Evolutionary conservation across 2,797 vertebrate species (phyloP), one percentile per base, ranked within the genome.

Genomic region (Hirundo rustica): DNA sequence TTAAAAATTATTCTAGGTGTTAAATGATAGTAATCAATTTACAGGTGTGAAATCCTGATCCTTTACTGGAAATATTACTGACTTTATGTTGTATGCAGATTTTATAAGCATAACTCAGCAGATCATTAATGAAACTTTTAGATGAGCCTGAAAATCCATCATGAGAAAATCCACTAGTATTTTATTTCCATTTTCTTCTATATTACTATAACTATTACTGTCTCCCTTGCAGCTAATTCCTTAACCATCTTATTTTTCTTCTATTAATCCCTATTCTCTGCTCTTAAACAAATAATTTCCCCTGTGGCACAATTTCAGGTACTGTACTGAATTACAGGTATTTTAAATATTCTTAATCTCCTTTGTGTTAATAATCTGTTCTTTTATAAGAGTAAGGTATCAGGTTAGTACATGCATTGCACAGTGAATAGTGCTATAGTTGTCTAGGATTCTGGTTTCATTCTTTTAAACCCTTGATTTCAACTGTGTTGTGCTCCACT

Each of bases 291-390:
- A 93, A 68, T 92, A 67, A 86, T 86, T 91, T 86, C 45, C 58
- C 70, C 20, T 8, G 12, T 55, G 45, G 40, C 77, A 76, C 3
- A 7, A 45, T 76, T 90, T 88, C 26, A 51, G 78, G 19, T 70
- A 60, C 47, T 74, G 17, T 58, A n/a, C 50, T 72, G 50, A 89
- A 68, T 70, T 81, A 73, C 44, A 81, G 55, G 21, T 78, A 36
- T 72, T 93, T 95, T 26, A 91, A 94, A 91, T 61, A 64, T 60
- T 77, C 38, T 89, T 88, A 54, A 30, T 83, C 67, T 48, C 30
- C 42, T 92, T 84, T 65, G 20, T 81, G 47, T 68, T 89, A 85
- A 66, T 64, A 90, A 86, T 72, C 38, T 77, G 17, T 68, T 89
- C 21, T 78, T 68, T 85, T 85, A 42, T 55, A 68, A 34, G 44